A percentile compares a stretch with the other conserved stretches of the same genome.
These are phyloP conservation scores for Tromatobia lineatoria DNA, from an alignment of 2,888 invertebrate genomes.

Conservation along the genomic window DNA sequence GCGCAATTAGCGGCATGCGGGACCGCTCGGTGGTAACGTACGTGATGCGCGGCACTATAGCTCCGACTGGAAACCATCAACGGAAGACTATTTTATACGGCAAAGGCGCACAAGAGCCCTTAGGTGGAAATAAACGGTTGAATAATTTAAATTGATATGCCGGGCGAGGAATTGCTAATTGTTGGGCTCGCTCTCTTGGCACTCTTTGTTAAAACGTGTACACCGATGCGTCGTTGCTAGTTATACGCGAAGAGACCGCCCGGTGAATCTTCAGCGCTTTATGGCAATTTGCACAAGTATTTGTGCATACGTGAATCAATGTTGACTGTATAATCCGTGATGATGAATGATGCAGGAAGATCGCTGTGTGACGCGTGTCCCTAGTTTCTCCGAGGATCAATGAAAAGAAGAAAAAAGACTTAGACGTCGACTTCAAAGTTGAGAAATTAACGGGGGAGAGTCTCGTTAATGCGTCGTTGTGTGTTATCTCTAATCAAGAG, in stretches of 20 bases:
- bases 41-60: constrained; percentile 51
- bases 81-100: constrained; percentile 67
- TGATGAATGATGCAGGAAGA: background rate
- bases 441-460: constrained; percentile 31
- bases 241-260: background rate
- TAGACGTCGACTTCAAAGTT: constrained; percentile 9
- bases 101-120: constrained; percentile 68
- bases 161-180: constrained; percentile 74
- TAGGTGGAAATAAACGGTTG: constrained; percentile 74
- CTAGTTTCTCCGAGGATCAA: constrained; percentile 7
- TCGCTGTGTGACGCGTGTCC: constrained; percentile 8
- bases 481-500: constrained; percentile 43
- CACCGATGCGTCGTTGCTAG: background rate
- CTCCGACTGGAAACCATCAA: constrained; percentile 29
- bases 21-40: constrained; percentile 49
- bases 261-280: constrained; percentile 21
- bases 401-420: background rate
- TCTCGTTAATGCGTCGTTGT: constrained; percentile 28
- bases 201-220: constrained; percentile 58
- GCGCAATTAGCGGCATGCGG: constrained; percentile 79
- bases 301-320: constrained; percentile 16
- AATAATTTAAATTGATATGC: constrained; percentile 81
- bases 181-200: constrained; percentile 65
- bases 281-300: constrained; percentile 29
- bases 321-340: constrained; percentile 1